Evolutionary conservation across 2,888 invertebrate genomes (phyloP).

Genomic region (Drymonia ruficornis): DNA sequence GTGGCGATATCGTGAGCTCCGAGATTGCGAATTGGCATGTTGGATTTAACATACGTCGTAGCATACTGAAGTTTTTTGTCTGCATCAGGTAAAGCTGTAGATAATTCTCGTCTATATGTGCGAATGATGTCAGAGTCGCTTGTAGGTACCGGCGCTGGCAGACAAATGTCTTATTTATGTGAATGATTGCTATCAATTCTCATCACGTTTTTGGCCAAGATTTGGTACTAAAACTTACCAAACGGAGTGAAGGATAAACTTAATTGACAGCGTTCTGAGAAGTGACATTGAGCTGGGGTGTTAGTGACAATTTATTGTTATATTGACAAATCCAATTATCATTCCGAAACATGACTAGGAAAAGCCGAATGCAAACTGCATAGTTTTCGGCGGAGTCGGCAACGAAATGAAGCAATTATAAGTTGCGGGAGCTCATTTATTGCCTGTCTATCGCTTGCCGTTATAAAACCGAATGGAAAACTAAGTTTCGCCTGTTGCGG

Average conservation of each 20-base stretch:
- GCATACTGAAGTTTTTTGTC: constrained; percentile 2
- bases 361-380: constrained; percentile 59
- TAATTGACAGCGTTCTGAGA: constrained; percentile 5
- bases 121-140: constrained; percentile 6
- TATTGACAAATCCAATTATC: constrained; percentile 43
- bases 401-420: constrained; percentile 83
- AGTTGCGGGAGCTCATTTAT: constrained; percentile 80
- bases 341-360: constrained; percentile 49
- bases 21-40: background rate
- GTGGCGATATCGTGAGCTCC: constrained; percentile 8
- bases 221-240: constrained; percentile 6
- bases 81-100: background rate
- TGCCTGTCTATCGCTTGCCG: constrained; percentile 77
- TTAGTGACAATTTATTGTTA: constrained; percentile 10
- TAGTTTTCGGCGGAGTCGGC: constrained; percentile 53
- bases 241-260: constrained; percentile 3
- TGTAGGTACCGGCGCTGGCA: background rate
- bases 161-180: constrained; percentile 9
- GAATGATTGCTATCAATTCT: constrained; percentile 5
- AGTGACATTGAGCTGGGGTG: background rate
- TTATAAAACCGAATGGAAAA: constrained; percentile 76
- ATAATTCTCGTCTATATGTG: constrained; percentile 1
- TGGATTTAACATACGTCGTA: background rate
- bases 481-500: constrained; percentile 67
- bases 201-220: constrained; percentile 4